Evolutionary conservation across 2,888 invertebrate genomes (phyloP), one percentile per base, ranked within the genome.

Genomic region (Minunthozetes semirufus): DNA sequence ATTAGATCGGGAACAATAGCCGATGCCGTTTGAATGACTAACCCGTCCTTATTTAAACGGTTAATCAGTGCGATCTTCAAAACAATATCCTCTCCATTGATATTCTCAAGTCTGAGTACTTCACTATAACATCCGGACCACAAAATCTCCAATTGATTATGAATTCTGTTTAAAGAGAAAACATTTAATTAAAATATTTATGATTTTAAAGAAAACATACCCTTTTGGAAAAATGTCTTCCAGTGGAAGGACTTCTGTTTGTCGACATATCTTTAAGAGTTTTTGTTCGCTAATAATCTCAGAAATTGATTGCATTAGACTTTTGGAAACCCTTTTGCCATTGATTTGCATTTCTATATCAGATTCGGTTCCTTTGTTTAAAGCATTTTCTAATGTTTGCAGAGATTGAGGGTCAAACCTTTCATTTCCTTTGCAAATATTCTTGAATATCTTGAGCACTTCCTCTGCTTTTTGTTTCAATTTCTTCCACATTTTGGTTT

Each of bases 71-170:
- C 11, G 19, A 68, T 68, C 22, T 68, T 68, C 1, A 68, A 22
- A 15, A 68, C 22, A 38, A 38, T 19, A 8, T 38, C 33, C n/a
- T 68, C 22, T 42, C 42, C 68, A 5, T 13, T 42, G 22, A 42
- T 11, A 42, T 19, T 38, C 25, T n/a, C 22, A 0, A 68, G 22
- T 46, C 19, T 42, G 11, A 68, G n/a, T 5, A 68, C 68, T 68
- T 68, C 68, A 42, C 68, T 68, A 42, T 68, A 68, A 68, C 68
- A 68, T 13, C 68, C 68, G 1, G 68, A 38, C 42, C 42, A 68
- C 46, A 68, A 19, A 6, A 46, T 15, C 46, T 68, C 13, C 68
- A 68, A 22, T 42, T n/a, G 22, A 9, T 42, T 68, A 3, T 22
- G 22, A 11, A 68, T 42, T 15, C 63, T 63, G 19, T 63, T 61